Base-by-base conservation (phyloP, 2,888 invertebrate species). In the Selenia dentaria region DNA sequence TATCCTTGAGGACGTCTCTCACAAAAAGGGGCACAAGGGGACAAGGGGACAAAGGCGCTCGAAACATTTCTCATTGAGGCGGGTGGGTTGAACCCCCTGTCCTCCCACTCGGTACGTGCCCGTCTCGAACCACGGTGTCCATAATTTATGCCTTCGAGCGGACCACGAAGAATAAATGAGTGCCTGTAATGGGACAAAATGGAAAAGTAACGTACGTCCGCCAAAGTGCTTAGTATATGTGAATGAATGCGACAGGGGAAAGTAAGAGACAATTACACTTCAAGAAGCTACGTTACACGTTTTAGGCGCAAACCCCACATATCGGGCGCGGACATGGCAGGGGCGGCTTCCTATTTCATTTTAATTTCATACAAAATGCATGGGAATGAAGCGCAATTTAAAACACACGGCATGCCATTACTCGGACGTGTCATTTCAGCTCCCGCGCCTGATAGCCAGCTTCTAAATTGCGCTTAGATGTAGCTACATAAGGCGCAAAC, bases 91-190 rank as follows among this genome's bases (percentile, higher is more conserved):
- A 44, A 32, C 51, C 57, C 52, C 43, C 48, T 32, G 51, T 51
- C 46, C 35, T 45, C 43, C 51, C 48, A 33, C 74, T 76, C 70
- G 61, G 72, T 68, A 68, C 80, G 75, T 69, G 75, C 66, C 77
- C 71, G 71, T 67, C 77, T 77, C 77, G 67, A 62, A 71, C 75
- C 75, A 66, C 76, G 75, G 79, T 84, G 85, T 88, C 85, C 87
- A 87, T 89, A 86, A 88, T 89, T 88, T 87, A 89, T 86, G 79
- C 79, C 74, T 72, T 79, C 73, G 78, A 80, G 75, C 74, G 77
- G 84, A 87, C 85, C 77, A 73, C 82, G 77, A 83, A 84, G 84
- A 86, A 88, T 88, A 88, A 83, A 87, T 83, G 85, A 82, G 77
- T 66, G 67, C 63, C 62, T 62, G 70, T 75, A 72, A 74, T 69